Percentiles rank a stretch among this genome's conserved stretches.
These are phyloP conservation scores for Arbacia lixula DNA, from an alignment of 53 echinoderm and acorn worm species.

Conservation along the genomic window DNA sequence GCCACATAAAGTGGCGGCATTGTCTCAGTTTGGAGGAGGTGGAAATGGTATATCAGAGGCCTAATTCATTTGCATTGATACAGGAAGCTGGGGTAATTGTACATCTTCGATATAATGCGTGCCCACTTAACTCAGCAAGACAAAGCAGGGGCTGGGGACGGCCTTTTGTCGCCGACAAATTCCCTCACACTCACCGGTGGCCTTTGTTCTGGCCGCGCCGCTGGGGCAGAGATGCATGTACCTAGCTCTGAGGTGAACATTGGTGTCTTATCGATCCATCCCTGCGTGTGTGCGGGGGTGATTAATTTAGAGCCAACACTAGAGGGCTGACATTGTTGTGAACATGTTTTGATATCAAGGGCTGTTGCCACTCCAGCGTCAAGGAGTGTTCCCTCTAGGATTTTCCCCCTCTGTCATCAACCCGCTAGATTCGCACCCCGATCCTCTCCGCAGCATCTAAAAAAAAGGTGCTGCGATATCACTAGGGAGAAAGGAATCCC, in stretches of 20 bases:
- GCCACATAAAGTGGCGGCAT: slow-evolving; percentile 31
- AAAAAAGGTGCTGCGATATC: neutral
- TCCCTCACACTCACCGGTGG: slow-evolving; percentile 24
- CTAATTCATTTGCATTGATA: slow-evolving; percentile 61
- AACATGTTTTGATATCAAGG: slow-evolving; percentile 50
- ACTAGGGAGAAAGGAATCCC: slow-evolving; percentile 31
- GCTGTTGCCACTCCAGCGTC: slow-evolving; percentile 22
- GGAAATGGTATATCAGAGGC: slow-evolving; percentile 59
- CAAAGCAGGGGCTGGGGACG: neutral
- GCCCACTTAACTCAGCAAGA: slow-evolving; percentile 53
- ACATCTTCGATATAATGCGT: slow-evolving; percentile 58
- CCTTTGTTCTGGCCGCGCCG: slow-evolving; percentile 35
- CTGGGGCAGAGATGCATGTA: neutral
- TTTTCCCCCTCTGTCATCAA: slow-evolving; percentile 9
- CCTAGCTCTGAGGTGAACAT: neutral
- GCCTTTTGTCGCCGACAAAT: slow-evolving; percentile 26
- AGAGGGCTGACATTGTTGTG: slow-evolving; percentile 31
- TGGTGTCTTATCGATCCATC: slow-evolving; percentile 18
- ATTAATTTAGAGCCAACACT: slow-evolving; percentile 12
- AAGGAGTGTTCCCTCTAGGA: neutral
- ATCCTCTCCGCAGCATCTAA: neutral
- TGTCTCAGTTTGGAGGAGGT: slow-evolving; percentile 18
- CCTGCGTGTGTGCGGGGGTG: neutral
- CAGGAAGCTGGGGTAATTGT: slow-evolving; percentile 51
- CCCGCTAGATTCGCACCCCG: slow-evolving; percentile 14